A percentile compares a stretch with the other conserved stretches of the same genome.
phyloP scores from a whole-genome alignment of 2,888 invertebrate species.

The Cryptocephalus moraei region DNA sequence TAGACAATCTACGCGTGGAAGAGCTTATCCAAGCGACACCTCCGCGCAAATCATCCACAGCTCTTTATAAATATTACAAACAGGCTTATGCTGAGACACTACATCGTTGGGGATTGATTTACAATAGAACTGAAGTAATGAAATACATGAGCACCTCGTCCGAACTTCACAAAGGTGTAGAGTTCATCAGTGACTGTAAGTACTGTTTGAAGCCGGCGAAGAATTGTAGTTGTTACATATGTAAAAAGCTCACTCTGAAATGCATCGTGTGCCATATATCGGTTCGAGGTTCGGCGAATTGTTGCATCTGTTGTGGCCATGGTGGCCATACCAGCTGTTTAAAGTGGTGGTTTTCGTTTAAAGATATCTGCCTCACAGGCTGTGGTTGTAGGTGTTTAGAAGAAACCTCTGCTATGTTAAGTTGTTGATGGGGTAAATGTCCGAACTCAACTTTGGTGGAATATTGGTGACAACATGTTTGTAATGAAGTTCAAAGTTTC shows the following conservation, averaged over 20 bases:
- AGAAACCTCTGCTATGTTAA: constrained; percentile 50
- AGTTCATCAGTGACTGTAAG: constrained; percentile 63
- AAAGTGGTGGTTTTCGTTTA: constrained; percentile 68
- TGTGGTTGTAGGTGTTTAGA: constrained; percentile 85
- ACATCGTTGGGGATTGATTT: constrained; percentile 44
- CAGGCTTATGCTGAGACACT: constrained; percentile 81
- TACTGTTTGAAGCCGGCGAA: constrained; percentile 57
- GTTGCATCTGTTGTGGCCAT: constrained; percentile 85
- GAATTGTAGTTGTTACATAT: constrained; percentile 59
- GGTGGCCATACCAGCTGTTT: constrained; percentile 85
- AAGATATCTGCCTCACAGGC: constrained; percentile 77
- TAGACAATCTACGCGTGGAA: constrained; percentile 56
- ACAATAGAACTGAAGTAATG: constrained; percentile 47
- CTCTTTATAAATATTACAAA: constrained; percentile 74
- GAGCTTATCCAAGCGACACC: constrained; percentile 25
- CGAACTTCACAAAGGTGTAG: constrained; percentile 46
- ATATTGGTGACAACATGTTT: too few relatives aligned
- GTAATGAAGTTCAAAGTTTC: too few relatives aligned
- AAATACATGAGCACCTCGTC: constrained; percentile 40
- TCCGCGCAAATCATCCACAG: constrained; percentile 28
- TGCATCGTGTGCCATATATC: constrained; percentile 80
- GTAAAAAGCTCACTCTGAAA: constrained; percentile 64
- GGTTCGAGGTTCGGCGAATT: constrained; percentile 74
- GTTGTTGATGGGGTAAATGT: constrained; percentile 7
- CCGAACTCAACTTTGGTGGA: too few relatives aligned